Base-by-base conservation (phyloP, 2,888 invertebrate species). In the Fabriciana adippe region DNA sequence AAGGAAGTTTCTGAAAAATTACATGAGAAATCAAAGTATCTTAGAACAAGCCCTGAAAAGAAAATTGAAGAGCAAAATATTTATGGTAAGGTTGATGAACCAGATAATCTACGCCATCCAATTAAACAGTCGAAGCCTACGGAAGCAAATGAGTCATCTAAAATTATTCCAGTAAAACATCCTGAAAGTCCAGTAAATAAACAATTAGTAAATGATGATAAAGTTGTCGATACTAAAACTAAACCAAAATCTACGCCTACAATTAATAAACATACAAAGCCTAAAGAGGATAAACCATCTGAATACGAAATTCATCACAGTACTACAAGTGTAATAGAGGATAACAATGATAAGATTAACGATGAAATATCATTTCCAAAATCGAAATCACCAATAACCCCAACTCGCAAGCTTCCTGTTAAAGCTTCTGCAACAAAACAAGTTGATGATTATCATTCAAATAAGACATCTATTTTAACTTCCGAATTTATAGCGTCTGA, bases 401-500 rank as follows among this genome's bases (percentile, higher is more conserved):
- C 76, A 59, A 65, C 71, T 60, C 74, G 62, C 50, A 77, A 50
- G 66, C 26, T 57, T 68, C 70, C 56, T 74, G 75, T 50, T 68
- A 72, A 68, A 55, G 74, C 67, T 8, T 68, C 68, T 45, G 67
- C 67, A 21, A 69, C 71, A 21, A 74, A 69, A 6, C 72, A 73
- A 21, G 71, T 77, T 66, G 71, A 26, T 31, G 16, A 26, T 26
- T 47, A n/a, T 48, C 6, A 59, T 48, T 26, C 47, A 47, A 57
- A 63, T 26, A 35, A 59, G 18, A 51, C 41, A 26, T 45, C 26
- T 18, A 63, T 59, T 45, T 48, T 51, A 64, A 71, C 73, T 15
- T 79, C 77, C 31, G 81, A 84, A 71, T 86, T 89, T 61, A 80
- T 89, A 8, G 73, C 79, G 45, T 83, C 86, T 3, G 90, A 92